Conservation (phyloP, 2,888 invertebrate genomes). For the Sepioteuthis lessoniana region DNA sequence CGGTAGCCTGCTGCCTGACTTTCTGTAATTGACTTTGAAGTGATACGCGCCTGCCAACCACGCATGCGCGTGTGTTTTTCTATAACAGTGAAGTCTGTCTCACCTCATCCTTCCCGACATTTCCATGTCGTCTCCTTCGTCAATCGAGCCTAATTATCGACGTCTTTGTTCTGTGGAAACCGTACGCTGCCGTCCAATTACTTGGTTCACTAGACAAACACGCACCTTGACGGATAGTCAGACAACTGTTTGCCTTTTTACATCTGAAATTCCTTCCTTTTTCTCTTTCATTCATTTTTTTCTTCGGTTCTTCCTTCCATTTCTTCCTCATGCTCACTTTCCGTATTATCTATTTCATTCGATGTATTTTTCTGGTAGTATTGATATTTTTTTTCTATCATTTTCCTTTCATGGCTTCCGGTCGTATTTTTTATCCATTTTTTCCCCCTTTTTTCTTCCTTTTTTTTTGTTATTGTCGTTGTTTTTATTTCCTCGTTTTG, state of each 20-base stretch:
- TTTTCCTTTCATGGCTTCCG: too few relatives aligned
- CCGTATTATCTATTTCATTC: too few relatives aligned
- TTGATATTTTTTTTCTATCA: too few relatives aligned
- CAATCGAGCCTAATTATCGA: neutral
- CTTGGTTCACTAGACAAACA: constrained; percentile 17
- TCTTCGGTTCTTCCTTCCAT: neutral
- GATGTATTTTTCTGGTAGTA: too few relatives aligned
- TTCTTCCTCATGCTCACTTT: neutral
- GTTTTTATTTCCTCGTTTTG: too few relatives aligned
- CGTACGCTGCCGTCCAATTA: neutral
- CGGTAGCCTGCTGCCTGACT: neutral
- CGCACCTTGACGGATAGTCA: neutral
- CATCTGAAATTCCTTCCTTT: too few relatives aligned
- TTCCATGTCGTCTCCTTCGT: neutral
- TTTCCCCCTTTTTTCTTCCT: too few relatives aligned
- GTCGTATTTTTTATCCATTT: too few relatives aligned
- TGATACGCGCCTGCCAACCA: neutral
- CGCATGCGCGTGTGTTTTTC: neutral
- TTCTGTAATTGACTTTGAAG: neutral
- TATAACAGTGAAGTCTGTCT: neutral
- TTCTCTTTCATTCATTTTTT: neutral
- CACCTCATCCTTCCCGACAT: constrained; percentile 33
- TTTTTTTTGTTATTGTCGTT: too few relatives aligned
- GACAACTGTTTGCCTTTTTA: neutral
- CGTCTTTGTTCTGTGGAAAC: neutral